phyloP scores from a whole-genome alignment of 1,140 invertebrate genomes.

The Whitmania pigra region DNA sequence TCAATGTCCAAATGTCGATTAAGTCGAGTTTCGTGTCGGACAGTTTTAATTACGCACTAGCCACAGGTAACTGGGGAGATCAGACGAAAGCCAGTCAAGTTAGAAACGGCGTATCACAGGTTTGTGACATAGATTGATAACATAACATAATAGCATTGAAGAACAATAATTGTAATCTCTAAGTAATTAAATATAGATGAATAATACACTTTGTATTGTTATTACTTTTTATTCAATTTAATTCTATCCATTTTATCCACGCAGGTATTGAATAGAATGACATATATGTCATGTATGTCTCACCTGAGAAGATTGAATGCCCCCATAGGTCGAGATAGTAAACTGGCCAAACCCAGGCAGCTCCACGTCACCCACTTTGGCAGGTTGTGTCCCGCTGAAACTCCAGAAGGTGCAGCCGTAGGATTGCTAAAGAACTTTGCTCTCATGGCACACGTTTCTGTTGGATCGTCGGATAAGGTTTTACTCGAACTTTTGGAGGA shows the following conservation, averaged over 20 bases:
- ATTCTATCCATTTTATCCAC: not conserved
- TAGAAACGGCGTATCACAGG: conserved; percentile 76
- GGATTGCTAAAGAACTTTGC: conserved; percentile 91
- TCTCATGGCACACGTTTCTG: conserved; percentile 97
- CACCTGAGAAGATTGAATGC: conserved; percentile 94
- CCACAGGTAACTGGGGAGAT: conserved; percentile 98
- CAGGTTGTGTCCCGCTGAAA: conserved; percentile 78
- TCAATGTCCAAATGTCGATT: conserved; percentile 89
- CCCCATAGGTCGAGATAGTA: conserved; percentile 94
- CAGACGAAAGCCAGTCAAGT: conserved; percentile 99
- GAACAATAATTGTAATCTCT: no score
- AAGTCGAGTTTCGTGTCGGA: conserved; percentile 96
- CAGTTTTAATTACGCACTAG: conserved; percentile 86
- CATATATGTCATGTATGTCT: conserved; percentile 92
- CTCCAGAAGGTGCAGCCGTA: conserved; percentile 69
- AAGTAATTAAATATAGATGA: no score
- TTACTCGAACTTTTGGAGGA: conserved; percentile 99
- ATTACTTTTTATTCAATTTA: no score
- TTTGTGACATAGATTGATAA: conserved; percentile 32
- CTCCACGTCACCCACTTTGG: conserved; percentile 81
- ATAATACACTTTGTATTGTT: no score
- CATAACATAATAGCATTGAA: no score
- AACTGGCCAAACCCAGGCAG: conserved; percentile 91
- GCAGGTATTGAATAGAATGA: conserved; percentile 77
- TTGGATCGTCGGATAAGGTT: conserved; percentile 91